These are phyloP conservation scores for Epinotia bilunana DNA, from an alignment of 2,888 invertebrate genomes.

Conservation along the genomic window DNA sequence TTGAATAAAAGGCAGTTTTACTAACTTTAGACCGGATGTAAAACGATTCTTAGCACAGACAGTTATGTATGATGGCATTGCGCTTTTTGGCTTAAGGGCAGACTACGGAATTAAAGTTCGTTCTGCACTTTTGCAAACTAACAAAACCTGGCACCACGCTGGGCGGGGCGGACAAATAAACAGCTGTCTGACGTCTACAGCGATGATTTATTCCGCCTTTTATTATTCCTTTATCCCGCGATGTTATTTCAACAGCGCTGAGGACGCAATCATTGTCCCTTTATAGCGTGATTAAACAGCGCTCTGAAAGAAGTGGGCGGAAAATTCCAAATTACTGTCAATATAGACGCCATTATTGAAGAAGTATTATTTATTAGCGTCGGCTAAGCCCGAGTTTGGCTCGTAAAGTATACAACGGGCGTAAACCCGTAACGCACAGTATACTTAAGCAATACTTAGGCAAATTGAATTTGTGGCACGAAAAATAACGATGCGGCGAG, in stretches of 20 bases:
- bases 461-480: slow-evolving; percentile 59
- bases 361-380: slow-evolving; percentile 54
- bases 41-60: too few species aligned
- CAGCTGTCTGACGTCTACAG: neutral
- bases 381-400: slow-evolving; percentile 41
- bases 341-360: slow-evolving; percentile 53
- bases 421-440: slow-evolving; percentile 61
- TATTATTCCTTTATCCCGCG: slow-evolving; percentile 37
- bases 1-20: too few species aligned
- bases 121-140: neutral
- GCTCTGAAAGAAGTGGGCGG: slow-evolving; percentile 19
- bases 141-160: neutral
- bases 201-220: slow-evolving; percentile 30
- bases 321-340: slow-evolving; percentile 50
- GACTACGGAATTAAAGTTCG: neutral
- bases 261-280: slow-evolving; percentile 37
- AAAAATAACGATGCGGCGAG: slow-evolving; percentile 51
- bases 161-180: slow-evolving; percentile 6
- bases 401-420: slow-evolving; percentile 58
- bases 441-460: slow-evolving; percentile 61
- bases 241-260: slow-evolving; percentile 1
- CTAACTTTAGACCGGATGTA: too few species aligned
- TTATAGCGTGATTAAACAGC: slow-evolving; percentile 36
- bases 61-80: neutral
- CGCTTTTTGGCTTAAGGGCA: neutral